These are phyloP conservation scores for Solen grandis DNA, from an alignment of 1,140 invertebrate species.

Conservation along the genomic window DNA sequence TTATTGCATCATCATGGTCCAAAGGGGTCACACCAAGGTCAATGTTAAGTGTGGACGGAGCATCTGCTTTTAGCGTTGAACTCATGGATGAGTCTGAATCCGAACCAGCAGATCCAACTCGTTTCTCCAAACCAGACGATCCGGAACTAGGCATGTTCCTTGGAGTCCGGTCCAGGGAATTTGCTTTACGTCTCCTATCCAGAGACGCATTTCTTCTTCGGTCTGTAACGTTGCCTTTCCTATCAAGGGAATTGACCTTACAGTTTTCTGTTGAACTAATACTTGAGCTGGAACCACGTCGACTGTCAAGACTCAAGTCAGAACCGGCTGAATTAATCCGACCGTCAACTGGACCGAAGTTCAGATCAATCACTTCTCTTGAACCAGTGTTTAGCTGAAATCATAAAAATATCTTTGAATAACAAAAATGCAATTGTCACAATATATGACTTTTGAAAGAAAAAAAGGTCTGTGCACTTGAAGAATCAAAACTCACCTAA, in stretches of 20 bases:
- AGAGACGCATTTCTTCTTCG: slow-evolving; percentile 10
- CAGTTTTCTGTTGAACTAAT: slow-evolving; percentile 11
- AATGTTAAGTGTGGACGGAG: slow-evolving; percentile 18
- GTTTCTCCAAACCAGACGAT: not conserved
- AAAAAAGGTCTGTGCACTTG: no score
- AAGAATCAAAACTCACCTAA: no score
- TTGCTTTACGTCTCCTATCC: not conserved
- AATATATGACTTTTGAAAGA: no score
- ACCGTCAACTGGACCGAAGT: slow-evolving; percentile 69
- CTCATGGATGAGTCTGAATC: slow-evolving; percentile 36
- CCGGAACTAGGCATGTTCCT: no score
- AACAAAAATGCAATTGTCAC: no score
- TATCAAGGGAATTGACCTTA: not conserved
- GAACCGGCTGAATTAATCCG: slow-evolving; percentile 55
- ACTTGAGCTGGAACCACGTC: slow-evolving; percentile 32
- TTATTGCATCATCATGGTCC: slow-evolving; percentile 76
- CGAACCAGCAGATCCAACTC: slow-evolving; percentile 31
- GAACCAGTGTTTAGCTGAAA: slow-evolving; percentile 76
- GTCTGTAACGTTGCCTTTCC: not conserved
- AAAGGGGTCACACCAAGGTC: slow-evolving; percentile 62
- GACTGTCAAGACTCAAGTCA: slow-evolving; percentile 48
- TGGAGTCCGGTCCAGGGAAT: not conserved
- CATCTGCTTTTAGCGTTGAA: slow-evolving; percentile 20
- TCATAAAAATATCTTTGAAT: no score
- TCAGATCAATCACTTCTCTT: slow-evolving; percentile 76